Base-by-base conservation (phyloP, 1,140 invertebrate species). In the Laupala kohalensis region DNA sequence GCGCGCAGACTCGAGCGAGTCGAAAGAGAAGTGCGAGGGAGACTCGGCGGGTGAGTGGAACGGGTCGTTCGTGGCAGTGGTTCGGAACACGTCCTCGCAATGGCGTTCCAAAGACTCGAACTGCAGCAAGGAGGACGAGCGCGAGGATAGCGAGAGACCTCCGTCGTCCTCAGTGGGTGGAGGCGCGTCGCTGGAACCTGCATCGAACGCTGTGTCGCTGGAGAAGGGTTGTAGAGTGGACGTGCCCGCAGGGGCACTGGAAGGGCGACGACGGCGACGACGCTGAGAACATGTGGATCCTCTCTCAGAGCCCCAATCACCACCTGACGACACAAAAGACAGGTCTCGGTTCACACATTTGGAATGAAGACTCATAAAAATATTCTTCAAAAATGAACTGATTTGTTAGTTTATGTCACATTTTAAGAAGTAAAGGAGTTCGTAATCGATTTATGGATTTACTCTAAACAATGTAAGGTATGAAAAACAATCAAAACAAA, bases 21-120 rank as follows among this genome's bases (percentile, higher is more conserved):
- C 85, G 74, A 83, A 84, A 70, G 84, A 85, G 74, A 84, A 84
- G 65, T 82, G 80, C 9, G 85, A 84, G 70, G 71, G 70, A 4
- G 68, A 74, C 19, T 72, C 37, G 0, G 71, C 72, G 63, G 72
- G 72, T 25, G 69, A 27, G 53, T 70, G 69, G 69, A 77, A 77
- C 2, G 76, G 76, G 25, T 76, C 74, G 2, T 72, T 30, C 1
- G 77, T 75, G 13, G 76, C 76, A 2, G 75, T 71, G 1, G 76
- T 74, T 25, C 75, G 66, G 71, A 79, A 79, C 13, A 67, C 71
- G 67, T 64, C 81, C 72, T 84, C 84, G 76, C 87, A 90, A 53
- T 88, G 89, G 73, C 87, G 84, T 76, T 91, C 90, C 68, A 93
- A 80, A 0, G 86, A 90, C 78, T 93, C 91, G 78, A 93, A 93